Percentiles rank a stretch among this genome's conserved stretches.
These are phyloP conservation scores for Oxyruncus cristatus DNA, from an alignment of 2,113 vertebrate genomes.

Conservation along the genomic window DNA sequence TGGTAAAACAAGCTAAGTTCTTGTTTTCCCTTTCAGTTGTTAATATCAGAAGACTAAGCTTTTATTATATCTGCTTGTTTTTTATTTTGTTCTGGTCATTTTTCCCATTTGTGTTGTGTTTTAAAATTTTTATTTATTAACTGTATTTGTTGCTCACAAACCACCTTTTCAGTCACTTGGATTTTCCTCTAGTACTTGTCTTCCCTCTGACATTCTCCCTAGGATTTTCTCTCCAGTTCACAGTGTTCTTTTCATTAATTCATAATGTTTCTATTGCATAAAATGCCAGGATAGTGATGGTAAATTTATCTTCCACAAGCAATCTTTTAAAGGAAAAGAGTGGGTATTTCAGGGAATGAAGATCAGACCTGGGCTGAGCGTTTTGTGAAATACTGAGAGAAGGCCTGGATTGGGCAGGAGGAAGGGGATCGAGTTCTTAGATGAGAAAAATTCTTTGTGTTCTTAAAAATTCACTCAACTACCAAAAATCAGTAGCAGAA, in stretches of 20 bases:
- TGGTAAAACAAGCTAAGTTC: neutral
- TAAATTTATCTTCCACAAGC: neutral
- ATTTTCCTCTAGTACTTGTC: neutral
- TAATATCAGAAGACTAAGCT: neutral
- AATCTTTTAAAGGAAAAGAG: neutral
- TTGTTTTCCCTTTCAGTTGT: neutral
- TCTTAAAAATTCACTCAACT: neutral
- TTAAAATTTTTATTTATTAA: neutral
- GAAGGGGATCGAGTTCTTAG: neutral
- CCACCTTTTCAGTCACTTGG: neutral
- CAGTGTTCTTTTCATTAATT: neutral
- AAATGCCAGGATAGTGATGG: neutral
- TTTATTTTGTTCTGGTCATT: neutral
- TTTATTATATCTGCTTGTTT: neutral
- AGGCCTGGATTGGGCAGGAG: neutral
- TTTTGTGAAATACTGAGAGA: neutral
- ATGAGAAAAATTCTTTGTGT: neutral
- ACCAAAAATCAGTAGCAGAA: neutral
- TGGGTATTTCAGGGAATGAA: neutral
- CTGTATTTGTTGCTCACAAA: neutral
- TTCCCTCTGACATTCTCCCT: neutral
- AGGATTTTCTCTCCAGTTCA: neutral
- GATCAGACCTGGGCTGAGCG: neutral
- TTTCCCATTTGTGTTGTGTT: neutral
- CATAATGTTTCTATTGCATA: neutral